Percentiles rank a stretch among this genome's conserved stretches.
Conservation (phyloP, 2,113 vertebrate genomes). For the Saguinus midas region DNA sequence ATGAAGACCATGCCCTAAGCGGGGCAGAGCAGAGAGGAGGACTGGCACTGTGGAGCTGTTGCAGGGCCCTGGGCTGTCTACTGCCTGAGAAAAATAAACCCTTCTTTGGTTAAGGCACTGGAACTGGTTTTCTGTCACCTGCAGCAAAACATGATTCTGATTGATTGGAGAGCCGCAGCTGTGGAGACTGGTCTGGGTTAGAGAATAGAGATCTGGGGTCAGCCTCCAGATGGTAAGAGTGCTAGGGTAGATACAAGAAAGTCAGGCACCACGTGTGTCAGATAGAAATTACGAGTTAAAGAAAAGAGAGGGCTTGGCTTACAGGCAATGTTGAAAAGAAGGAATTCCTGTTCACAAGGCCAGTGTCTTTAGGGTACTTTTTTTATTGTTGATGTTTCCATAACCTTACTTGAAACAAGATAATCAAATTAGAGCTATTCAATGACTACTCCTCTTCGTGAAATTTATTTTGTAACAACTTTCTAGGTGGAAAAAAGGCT, state of each 20-base stretch:
- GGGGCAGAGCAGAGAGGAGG: neutral
- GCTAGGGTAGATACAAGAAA: neutral
- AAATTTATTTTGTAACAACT: conserved; percentile 16
- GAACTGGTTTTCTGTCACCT: conserved; percentile 49
- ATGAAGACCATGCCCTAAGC: neutral
- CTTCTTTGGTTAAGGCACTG: conserved; percentile 5
- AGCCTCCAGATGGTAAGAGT: neutral
- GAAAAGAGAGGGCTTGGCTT: neutral
- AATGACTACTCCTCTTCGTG: neutral
- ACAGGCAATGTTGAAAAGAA: neutral
- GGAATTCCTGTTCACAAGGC: neutral
- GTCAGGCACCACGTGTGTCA: neutral
- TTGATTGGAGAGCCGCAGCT: conserved; percentile 29
- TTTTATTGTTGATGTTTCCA: conserved; percentile 2
- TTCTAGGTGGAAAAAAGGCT: neutral
- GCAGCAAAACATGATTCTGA: conserved; percentile 55
- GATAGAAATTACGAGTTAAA: neutral
- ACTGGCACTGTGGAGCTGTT: neutral
- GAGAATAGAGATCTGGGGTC: conserved; percentile 41
- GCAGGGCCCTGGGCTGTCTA: neutral
- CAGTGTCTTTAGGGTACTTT: neutral
- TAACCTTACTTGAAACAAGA: conserved; percentile 25
- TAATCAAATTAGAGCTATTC: neutral
- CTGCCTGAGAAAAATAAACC: conserved; percentile 17
- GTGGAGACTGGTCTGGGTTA: conserved; percentile 52